phyloP scores from a whole-genome alignment of 1,140 invertebrate species.

The Argopecten irradians region DNA sequence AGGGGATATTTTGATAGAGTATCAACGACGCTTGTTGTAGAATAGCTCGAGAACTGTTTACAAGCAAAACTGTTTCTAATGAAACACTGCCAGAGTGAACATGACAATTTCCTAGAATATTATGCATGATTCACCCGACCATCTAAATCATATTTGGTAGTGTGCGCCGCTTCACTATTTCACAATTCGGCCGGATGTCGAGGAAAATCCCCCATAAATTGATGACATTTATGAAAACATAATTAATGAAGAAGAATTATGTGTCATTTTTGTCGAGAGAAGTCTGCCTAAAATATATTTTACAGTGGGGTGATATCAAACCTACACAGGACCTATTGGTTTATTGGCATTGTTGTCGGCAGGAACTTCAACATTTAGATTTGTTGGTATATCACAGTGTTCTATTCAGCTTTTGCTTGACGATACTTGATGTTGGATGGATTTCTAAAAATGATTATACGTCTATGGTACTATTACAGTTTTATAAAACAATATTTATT shows the following conservation, averaged over 20 bases:
- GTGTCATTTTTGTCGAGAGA: not conserved
- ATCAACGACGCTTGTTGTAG: slow-evolving; percentile 7
- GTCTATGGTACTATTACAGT: no score
- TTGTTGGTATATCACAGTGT: no score
- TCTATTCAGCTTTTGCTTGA: no score
- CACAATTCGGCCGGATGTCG: not conserved
- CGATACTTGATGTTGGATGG: no score
- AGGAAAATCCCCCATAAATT: slow-evolving; percentile 11
- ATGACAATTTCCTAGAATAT: slow-evolving; percentile 22
- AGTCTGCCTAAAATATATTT: not conserved
- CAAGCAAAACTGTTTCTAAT: slow-evolving; percentile 7
- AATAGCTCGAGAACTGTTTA: not conserved
- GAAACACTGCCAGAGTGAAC: not conserved
- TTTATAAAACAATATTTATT: no score
- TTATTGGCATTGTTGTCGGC: not conserved
- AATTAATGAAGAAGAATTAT: slow-evolving; percentile 18
- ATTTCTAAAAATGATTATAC: no score
- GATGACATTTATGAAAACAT: slow-evolving; percentile 12
- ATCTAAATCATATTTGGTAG: slow-evolving; percentile 9
- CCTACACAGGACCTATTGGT: not conserved
- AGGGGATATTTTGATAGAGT: slow-evolving; percentile 44
- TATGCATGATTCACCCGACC: not conserved
- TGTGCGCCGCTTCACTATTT: slow-evolving; percentile 7
- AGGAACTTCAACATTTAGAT: no score
- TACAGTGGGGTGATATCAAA: not conserved